phyloP scores from a whole-genome alignment of 2,797 vertebrate species.

The Salarias fasciatus region DNA sequence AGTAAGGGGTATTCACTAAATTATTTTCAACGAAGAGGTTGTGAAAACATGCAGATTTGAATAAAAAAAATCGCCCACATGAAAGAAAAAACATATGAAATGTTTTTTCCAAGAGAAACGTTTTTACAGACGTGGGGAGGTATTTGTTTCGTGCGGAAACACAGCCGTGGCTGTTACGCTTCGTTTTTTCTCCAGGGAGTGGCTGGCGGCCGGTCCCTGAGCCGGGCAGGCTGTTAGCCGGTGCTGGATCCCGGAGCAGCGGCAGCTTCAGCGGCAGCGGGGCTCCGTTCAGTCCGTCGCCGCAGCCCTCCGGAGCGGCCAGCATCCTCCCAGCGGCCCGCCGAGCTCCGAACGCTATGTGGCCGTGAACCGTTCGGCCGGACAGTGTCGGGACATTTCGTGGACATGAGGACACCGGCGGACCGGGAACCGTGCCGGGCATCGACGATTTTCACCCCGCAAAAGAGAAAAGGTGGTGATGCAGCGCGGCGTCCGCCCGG shows the following conservation, averaged over 20 bases:
- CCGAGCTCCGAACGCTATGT: constrained; percentile 33
- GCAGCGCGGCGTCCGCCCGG: constrained; percentile 47
- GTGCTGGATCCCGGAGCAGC: constrained; percentile 50
- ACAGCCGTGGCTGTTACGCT: too few relatives aligned
- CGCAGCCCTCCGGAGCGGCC: constrained; percentile 62
- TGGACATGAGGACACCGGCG: constrained; percentile 66
- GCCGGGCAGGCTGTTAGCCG: constrained; percentile 48
- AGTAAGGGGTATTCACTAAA: too few relatives aligned
- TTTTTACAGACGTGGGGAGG: too few relatives aligned
- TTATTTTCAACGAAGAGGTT: too few relatives aligned
- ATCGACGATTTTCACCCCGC: constrained; percentile 60
- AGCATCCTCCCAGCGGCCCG: constrained; percentile 43
- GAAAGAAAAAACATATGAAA: too few relatives aligned
- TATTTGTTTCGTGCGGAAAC: too few relatives aligned
- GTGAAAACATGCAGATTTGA: too few relatives aligned
- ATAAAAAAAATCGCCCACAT: too few relatives aligned
- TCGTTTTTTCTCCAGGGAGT: too few relatives aligned
- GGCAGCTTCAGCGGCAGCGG: constrained; percentile 20
- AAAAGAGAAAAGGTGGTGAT: constrained; percentile 72
- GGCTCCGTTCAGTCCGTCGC: constrained; percentile 57
- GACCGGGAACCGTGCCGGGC: constrained; percentile 53
- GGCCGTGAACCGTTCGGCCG: constrained; percentile 19
- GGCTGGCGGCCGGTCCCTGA: constrained; percentile 61
- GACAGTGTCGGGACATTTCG: constrained; percentile 1
- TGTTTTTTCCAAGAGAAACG: too few relatives aligned